Conservation (phyloP, 2,113 vertebrate genomes). For the Siphamia tubifer region DNA sequence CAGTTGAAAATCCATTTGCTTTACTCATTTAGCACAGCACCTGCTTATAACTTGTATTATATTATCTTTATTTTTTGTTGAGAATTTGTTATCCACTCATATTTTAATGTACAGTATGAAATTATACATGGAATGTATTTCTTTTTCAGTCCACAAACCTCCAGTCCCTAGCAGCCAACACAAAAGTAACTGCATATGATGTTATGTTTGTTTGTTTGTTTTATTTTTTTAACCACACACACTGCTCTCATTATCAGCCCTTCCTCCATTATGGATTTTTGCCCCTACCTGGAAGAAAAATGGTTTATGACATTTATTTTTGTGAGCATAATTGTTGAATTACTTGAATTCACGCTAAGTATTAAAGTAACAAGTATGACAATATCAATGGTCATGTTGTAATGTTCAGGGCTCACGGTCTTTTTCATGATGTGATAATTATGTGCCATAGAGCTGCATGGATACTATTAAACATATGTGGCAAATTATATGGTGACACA, state of each 20-base stretch:
- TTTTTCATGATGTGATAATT: background rate
- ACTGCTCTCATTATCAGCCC: slow-evolving; percentile 54
- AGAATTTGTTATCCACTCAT: background rate
- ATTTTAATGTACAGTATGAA: background rate
- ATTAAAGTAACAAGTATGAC: too few species aligned
- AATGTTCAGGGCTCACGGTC: background rate
- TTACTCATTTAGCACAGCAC: too few species aligned
- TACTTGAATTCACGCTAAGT: background rate
- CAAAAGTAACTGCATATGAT: slow-evolving; percentile 41
- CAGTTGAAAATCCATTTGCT: too few species aligned
- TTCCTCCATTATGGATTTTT: too few species aligned
- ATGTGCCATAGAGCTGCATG: background rate
- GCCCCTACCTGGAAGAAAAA: background rate
- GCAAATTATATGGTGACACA: background rate
- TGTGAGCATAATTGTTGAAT: background rate
- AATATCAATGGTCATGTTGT: background rate
- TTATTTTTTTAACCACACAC: slow-evolving; percentile 37
- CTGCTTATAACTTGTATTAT: too few species aligned
- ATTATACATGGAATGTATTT: background rate
- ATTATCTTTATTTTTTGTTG: too few species aligned
- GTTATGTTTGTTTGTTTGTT: slow-evolving; percentile 27
- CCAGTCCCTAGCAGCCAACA: slow-evolving; percentile 6
- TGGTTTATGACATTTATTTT: too few species aligned
- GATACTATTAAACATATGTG: background rate
- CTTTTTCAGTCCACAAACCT: background rate